These are phyloP conservation scores for Drosophila ficusphila DNA, from an alignment of 1,140 invertebrate genomes.

Conservation along the genomic window DNA sequence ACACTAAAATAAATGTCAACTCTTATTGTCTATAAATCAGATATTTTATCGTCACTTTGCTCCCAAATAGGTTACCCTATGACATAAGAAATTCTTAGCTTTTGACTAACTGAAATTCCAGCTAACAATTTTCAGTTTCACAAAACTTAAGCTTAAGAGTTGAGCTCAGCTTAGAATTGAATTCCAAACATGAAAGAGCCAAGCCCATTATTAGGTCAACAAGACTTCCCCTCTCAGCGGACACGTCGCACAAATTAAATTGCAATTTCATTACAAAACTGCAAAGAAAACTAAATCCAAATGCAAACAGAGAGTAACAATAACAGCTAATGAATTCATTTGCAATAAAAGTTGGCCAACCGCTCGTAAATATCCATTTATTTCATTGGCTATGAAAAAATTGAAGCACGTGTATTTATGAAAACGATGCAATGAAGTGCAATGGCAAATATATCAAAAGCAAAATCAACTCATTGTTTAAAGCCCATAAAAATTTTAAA, in stretches of 20 bases:
- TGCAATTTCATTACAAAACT: constrained; percentile 6
- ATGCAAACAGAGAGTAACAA: constrained; percentile 5
- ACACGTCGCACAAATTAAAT: constrained; percentile 39
- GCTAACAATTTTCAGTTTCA: no score
- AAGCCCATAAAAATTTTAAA: constrained; percentile 19
- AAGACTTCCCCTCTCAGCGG: constrained; percentile 7
- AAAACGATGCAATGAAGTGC: background rate
- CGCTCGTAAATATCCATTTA: constrained; percentile 14
- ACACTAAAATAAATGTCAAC: background rate
- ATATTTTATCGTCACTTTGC: background rate
- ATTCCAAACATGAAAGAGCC: background rate
- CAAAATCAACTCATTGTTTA: constrained; percentile 3
- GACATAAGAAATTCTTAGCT: background rate
- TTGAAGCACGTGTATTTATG: constrained; percentile 12
- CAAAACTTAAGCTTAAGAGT: no score
- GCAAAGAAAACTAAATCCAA: constrained; percentile 4
- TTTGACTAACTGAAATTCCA: no score
- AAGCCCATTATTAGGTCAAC: constrained; percentile 4
- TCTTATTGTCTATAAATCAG: background rate
- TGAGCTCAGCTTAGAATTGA: no score
- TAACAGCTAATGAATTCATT: constrained; percentile 34
- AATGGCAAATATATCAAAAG: background rate
- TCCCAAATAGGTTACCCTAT: background rate
- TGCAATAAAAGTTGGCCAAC: constrained; percentile 18
- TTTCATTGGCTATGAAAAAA: constrained; percentile 5